Percentiles rank a stretch among this genome's conserved stretches.
Conservation (phyloP, 2,888 invertebrate species). For the Morpho helenor region DNA sequence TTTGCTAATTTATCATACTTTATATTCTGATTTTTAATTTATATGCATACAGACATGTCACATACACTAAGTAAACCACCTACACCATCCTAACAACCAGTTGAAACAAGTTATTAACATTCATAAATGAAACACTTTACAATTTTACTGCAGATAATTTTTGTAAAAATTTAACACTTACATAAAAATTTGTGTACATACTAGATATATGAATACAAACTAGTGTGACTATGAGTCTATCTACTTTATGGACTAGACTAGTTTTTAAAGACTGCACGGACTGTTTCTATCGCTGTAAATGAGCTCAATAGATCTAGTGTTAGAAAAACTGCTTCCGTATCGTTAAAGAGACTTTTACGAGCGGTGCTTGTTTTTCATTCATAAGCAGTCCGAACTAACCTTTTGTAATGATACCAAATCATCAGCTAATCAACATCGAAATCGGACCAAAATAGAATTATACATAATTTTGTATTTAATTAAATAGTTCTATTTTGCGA, state of each 20-base stretch:
- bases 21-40: too few relatives aligned
- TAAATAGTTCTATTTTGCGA: not conserved
- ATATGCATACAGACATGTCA: too few relatives aligned
- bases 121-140: too few relatives aligned
- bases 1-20: too few relatives aligned
- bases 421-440: conserved; percentile 26
- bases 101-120: too few relatives aligned
- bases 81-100: too few relatives aligned
- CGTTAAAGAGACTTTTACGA: conserved; percentile 33
- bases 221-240: conserved; percentile 8
- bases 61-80: too few relatives aligned
- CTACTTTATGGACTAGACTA: conserved; percentile 16
- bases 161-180: too few relatives aligned
- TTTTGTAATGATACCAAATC: conserved; percentile 21
- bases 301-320: conserved; percentile 37
- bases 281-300: conserved; percentile 39
- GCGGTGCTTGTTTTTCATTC: conserved; percentile 48
- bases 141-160: too few relatives aligned
- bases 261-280: conserved; percentile 24
- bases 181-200: not conserved
- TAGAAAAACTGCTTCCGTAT: conserved; percentile 33
- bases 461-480: too few relatives aligned
- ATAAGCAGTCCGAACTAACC: conserved; percentile 43
- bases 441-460: conserved; percentile 13
- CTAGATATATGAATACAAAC: conserved; percentile 1